These are phyloP conservation scores for Todus mexicanus DNA, from an alignment of 2,797 vertebrate species.

Conservation along the genomic window DNA sequence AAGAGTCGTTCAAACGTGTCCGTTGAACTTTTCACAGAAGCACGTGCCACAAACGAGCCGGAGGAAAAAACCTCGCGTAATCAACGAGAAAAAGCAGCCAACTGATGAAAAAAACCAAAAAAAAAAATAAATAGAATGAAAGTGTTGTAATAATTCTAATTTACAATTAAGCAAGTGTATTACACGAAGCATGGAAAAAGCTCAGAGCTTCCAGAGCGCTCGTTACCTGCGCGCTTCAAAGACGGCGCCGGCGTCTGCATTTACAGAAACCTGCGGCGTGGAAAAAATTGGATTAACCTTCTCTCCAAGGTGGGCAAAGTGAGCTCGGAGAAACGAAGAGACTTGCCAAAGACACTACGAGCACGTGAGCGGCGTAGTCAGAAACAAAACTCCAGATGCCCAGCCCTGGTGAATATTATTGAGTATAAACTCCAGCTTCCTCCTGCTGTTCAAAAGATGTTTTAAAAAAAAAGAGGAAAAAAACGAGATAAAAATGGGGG, in stretches of 20 bases:
- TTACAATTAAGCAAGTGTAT: not conserved
- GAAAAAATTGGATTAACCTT: not conserved
- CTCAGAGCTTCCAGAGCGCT: not conserved
- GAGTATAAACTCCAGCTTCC: not conserved
- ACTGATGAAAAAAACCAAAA: not conserved
- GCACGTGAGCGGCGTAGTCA: not conserved
- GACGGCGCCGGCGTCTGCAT: not conserved
- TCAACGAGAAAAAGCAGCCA: not conserved
- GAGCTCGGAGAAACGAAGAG: not conserved
- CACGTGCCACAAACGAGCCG: not conserved
- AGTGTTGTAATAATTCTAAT: not conserved
- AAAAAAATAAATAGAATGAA: not conserved
- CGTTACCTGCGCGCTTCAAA: not conserved
- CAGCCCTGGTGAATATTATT: not conserved
- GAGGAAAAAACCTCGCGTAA: not conserved
- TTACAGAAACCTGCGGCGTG: not conserved
- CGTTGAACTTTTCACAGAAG: not conserved
- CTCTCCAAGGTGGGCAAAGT: not conserved
- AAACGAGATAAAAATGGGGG: too few species aligned
- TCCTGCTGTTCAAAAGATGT: too few species aligned
- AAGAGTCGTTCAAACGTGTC: too few species aligned
- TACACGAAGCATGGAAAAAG: not conserved
- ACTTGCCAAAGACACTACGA: not conserved
- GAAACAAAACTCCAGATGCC: not conserved
- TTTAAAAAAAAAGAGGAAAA: not conserved